phyloP scores from a whole-genome alignment of 2,888 invertebrate genomes.

The Coremacera marginata region DNA sequence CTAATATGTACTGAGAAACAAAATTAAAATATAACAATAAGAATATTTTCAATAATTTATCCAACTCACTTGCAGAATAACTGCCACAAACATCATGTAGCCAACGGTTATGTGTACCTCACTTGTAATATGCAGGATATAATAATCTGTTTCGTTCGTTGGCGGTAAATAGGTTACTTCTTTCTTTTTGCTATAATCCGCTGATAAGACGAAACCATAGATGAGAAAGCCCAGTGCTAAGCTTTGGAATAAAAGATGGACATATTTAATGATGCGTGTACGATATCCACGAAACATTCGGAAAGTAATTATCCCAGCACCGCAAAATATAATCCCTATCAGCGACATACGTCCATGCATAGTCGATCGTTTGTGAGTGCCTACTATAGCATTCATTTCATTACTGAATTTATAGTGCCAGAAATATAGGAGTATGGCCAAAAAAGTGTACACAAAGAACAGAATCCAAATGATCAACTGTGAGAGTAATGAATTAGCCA shows the following conservation, averaged over 20 bases:
- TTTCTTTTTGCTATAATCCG: not conserved
- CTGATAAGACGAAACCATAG: not conserved
- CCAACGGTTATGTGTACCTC: not conserved
- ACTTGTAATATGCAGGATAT: not conserved
- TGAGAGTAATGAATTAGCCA: too few species aligned
- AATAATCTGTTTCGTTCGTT: too few species aligned
- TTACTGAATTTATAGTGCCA: too few species aligned
- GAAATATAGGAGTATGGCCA: too few species aligned
- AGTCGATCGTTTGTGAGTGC: too few species aligned
- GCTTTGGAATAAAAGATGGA: not conserved
- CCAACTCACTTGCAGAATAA: not conserved
- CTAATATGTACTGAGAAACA: not conserved
- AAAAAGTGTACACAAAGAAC: too few species aligned
- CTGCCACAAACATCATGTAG: not conserved
- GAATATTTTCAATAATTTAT: not conserved
- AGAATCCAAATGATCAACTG: too few species aligned
- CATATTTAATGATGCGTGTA: not conserved
- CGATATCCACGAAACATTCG: not conserved
- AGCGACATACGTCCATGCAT: not conserved
- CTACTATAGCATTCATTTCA: too few species aligned
- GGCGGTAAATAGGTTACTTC: too few species aligned
- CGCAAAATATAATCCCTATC: not conserved
- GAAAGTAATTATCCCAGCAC: not conserved
- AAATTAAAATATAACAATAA: not conserved
- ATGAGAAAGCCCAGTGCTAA: not conserved